Conservation (phyloP, 2,888 invertebrate species). For the Tanypteryx hageni region DNA sequence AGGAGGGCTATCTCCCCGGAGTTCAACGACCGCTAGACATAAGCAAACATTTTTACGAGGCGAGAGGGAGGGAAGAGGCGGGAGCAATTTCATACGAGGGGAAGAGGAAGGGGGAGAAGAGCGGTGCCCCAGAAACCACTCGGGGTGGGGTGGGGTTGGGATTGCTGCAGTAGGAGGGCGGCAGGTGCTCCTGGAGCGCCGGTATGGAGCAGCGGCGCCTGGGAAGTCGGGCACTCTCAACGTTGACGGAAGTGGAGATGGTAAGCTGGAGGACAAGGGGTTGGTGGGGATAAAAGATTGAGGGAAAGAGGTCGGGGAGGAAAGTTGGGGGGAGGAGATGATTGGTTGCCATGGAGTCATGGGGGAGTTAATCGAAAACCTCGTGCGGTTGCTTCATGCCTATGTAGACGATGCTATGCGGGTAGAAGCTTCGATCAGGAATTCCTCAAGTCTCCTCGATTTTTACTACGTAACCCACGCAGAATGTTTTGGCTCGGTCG, state of each 20-base stretch:
- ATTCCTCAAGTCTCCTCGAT: background rate
- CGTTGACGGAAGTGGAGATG: slow-evolving; percentile 57
- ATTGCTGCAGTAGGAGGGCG: slow-evolving; percentile 2
- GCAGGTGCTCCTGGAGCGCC: background rate
- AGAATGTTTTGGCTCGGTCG: background rate
- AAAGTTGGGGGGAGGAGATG: slow-evolving; percentile 50
- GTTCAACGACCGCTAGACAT: slow-evolving; percentile 64
- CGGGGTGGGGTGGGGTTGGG: slow-evolving; percentile 72
- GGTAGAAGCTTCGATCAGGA: background rate
- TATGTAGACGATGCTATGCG: slow-evolving; percentile 11
- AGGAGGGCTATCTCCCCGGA: slow-evolving; percentile 69
- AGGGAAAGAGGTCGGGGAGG: slow-evolving; percentile 59
- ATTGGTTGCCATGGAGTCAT: slow-evolving; percentile 50
- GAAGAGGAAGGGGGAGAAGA: slow-evolving; percentile 72
- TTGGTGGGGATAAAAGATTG: slow-evolving; percentile 34
- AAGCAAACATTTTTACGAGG: slow-evolving; percentile 67
- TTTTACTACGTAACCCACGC: background rate
- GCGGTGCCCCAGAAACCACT: slow-evolving; percentile 74
- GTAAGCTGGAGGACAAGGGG: background rate
- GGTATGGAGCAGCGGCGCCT: background rate
- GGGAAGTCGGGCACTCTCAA: background rate
- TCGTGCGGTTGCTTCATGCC: slow-evolving; percentile 56
- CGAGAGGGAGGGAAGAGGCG: slow-evolving; percentile 55
- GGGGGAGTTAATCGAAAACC: slow-evolving; percentile 54
- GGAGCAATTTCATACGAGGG: slow-evolving; percentile 64